Base-by-base conservation (phyloP, 2,113 vertebrate species). In the Axis porcinus region DNA sequence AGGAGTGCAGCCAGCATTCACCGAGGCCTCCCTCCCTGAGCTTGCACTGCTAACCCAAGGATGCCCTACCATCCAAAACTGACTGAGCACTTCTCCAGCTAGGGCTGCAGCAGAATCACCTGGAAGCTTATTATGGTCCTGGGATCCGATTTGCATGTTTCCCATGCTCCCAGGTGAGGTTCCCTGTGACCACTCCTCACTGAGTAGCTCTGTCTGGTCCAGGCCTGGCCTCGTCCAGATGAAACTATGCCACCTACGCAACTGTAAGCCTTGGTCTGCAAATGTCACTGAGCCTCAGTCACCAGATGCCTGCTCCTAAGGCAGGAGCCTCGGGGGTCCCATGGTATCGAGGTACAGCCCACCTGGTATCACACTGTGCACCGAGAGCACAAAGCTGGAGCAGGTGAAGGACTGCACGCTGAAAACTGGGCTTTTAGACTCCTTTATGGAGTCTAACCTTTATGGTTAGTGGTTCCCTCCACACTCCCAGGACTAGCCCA, bases 291-390 rank as follows among this genome's bases (percentile, higher is more conserved):
- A 15, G 54, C 78, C 50, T 33, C 23, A 23, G 93, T 33, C 78
- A 9, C 23, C 0, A 0, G 9, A 50, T 2, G 7, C 9, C 4
- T 8, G 6, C 5, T n/a, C 25, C 23, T 40, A 90, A 62, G 14
- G 74, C 36, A 9, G 50, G 45, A 36, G 43, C 23, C 43, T 21
- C 6, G 57, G 28, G 36, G 45, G 40, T 13, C 40, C 70, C 11
- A 2, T 36, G 67, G 67, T 40, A 3, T 70, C n/a, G 1, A 70
- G n/a, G n/a, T 36, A 23, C 64, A 70, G 64, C 19, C 19, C 64
- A 70, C 19, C 2, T 36, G 64, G n/a, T 70, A 36, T 3, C 64
- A 23, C 64, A 36, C 1, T 70, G n/a, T 36, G 64, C 19, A 6
- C 67, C 1, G 0, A 14, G 5, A 76, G 70, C 6, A 25, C 70